Percentiles rank a stretch among this genome's conserved stretches.
These are phyloP conservation scores for Brachionus paranguensis DNA, from an alignment of 1,140 invertebrate genomes.

Conservation along the genomic window DNA sequence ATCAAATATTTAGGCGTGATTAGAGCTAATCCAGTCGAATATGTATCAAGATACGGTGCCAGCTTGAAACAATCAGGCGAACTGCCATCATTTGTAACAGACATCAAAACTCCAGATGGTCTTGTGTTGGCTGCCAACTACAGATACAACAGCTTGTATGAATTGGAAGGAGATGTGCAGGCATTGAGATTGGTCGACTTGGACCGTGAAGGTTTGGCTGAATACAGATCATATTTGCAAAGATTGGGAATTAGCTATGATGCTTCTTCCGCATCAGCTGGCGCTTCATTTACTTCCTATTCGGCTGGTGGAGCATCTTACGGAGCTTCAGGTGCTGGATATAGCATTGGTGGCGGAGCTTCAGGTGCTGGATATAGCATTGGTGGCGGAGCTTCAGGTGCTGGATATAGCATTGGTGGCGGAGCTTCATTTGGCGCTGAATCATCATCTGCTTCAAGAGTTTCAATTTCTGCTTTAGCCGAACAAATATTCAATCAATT, in stretches of 20 bases:
- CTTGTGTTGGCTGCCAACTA: constrained; percentile 21
- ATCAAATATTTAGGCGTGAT: constrained; percentile 31
- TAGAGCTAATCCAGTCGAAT: constrained; percentile 17
- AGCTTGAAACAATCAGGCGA: constrained; percentile 13
- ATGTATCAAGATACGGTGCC: constrained; percentile 16
- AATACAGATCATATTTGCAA: constrained; percentile 36
- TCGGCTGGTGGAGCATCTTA: background rate
- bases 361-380: background rate
- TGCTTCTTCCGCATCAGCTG: background rate
- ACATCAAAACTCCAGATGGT: constrained; percentile 19
- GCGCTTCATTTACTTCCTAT: background rate
- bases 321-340: background rate
- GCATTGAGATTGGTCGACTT: constrained; percentile 23
- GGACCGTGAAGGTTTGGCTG: constrained; percentile 19
- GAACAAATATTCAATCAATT: constrained; percentile 33
- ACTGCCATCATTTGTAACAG: background rate
- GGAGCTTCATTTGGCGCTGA: background rate
- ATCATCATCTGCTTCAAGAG: background rate
- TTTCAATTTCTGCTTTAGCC: background rate
- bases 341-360: background rate
- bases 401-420: background rate
- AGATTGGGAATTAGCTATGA: constrained; percentile 35
- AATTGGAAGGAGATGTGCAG: constrained; percentile 31
- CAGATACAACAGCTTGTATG: constrained; percentile 28
- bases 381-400: background rate